A percentile compares a stretch with the other conserved stretches of the same genome.
These are phyloP conservation scores for Nicator chloris DNA, from an alignment of 2,113 vertebrate genomes.

Conservation along the genomic window DNA sequence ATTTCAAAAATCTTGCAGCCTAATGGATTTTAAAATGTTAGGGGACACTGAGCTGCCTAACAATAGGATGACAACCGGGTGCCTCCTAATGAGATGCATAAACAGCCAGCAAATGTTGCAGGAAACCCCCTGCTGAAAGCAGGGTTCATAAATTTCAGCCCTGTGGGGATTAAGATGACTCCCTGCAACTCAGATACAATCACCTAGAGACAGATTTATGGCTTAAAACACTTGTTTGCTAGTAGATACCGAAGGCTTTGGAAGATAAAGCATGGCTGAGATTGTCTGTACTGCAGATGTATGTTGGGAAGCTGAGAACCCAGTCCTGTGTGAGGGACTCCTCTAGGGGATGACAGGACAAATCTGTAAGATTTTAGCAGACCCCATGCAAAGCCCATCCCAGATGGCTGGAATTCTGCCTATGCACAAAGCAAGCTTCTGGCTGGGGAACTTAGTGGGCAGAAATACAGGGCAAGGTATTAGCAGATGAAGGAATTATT, in stretches of 20 bases:
- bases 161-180: not conserved
- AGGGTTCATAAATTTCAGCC: not conserved
- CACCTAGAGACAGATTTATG: constrained; percentile 3
- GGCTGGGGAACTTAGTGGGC: not conserved
- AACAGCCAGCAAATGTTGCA: not conserved
- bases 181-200: not conserved
- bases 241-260: not conserved
- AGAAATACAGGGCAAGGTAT: not conserved
- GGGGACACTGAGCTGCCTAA: not conserved
- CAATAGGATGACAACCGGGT: not conserved
- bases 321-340: not conserved
- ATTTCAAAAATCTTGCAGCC: not conserved
- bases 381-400: not conserved
- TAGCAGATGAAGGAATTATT: not conserved
- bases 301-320: not conserved
- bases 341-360: not conserved
- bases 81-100: constrained; percentile 5
- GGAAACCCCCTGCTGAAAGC: not conserved
- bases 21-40: not conserved
- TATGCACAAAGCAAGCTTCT: not conserved
- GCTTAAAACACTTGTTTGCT: constrained; percentile 12
- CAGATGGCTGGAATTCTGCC: not conserved
- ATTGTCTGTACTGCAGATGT: not conserved
- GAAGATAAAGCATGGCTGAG: not conserved
- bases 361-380: not conserved